Evolutionary conservation across 92 coral and sea anemone genomes (phyloP), one percentile per base, ranked within the genome.

Genomic region (Parazoanthus darwini): DNA sequence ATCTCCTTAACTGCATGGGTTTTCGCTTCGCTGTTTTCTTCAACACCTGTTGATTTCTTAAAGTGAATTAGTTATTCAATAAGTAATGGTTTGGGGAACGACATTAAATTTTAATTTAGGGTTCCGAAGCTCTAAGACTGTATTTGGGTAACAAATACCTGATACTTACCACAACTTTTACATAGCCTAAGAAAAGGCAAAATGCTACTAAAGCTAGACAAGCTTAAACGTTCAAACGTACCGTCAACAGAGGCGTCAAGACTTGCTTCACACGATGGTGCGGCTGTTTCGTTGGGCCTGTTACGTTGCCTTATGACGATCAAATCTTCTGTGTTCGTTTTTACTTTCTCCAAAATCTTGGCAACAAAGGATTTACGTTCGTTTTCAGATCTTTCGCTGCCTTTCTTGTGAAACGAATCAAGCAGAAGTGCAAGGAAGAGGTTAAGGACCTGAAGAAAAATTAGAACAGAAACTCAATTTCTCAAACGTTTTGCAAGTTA

Each of bases 391-490:
- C 58, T 80, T 18, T 23, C 18, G 29, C 58, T 80, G 58, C 35
- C 67, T 35, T 80, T 56, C 48, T 20, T 14, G 72, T 33, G 85
- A 38, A 80, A 80, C 72, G 85, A 80, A 20, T 80, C 85, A 8
- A 80, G 43, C 36, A 80, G 85, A 23, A 80, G 71, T 20, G 85
- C 85, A 33, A 80, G 85, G 72, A 80, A 80, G 26, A 80, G 36
- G 85, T 80, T 80, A 9, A 80, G 85, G 43, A 80, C 85, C 85
- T 80, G 72, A 36, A 58, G 63, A 80, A 50, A 7, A 63, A 63
- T 58, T 58, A 58, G 1, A 14, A 2, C 70, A 63, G 26, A 23
- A 63, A 63, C 0, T 8, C 26, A 18, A 63, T n/a, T 63, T 63
- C 25, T 63, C n/a, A 63, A 63, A 58, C n/a, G 8, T 20, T 26